phyloP scores from a whole-genome alignment of 2,113 vertebrate species.

The Mus pahari region DNA sequence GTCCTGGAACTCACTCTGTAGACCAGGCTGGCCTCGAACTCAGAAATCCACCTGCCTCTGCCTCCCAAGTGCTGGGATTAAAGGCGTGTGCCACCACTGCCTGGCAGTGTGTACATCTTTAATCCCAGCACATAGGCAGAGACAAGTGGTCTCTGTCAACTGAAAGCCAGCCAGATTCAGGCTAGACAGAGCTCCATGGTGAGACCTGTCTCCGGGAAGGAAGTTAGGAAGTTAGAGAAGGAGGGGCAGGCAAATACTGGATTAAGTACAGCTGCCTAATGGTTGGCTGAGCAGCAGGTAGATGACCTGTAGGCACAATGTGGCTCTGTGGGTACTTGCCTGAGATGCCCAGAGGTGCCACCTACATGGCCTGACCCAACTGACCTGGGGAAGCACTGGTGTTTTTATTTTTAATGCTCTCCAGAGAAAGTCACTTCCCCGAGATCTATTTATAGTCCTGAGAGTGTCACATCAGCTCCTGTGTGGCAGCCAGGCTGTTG shows the following conservation, averaged over 20 bases:
- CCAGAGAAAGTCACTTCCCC: conserved; percentile 40
- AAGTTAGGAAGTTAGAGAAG: too few relatives aligned
- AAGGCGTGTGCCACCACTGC: too few relatives aligned
- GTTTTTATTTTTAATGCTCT: conserved; percentile 49
- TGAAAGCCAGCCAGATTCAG: background rate
- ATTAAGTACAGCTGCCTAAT: background rate
- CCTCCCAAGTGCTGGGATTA: too few relatives aligned
- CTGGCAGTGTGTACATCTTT: background rate
- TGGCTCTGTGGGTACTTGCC: background rate
- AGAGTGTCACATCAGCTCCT: background rate
- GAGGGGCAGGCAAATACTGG: background rate
- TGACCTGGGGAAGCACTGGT: background rate
- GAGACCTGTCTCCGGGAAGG: background rate
- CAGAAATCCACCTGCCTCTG: too few relatives aligned
- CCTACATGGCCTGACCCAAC: background rate
- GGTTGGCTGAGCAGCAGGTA: background rate
- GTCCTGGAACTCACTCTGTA: too few relatives aligned
- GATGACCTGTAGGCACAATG: background rate
- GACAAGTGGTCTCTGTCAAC: background rate
- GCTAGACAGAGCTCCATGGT: too few relatives aligned
- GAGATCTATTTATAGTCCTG: conserved; percentile 25
- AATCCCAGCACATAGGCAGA: background rate
- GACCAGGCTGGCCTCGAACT: too few relatives aligned
- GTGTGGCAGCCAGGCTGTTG: background rate
- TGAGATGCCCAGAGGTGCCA: background rate